Percentiles rank a stretch among this genome's conserved stretches.
These are phyloP conservation scores for Erpobdella octoculata DNA, from an alignment of 2,888 invertebrate species.

Conservation along the genomic window DNA sequence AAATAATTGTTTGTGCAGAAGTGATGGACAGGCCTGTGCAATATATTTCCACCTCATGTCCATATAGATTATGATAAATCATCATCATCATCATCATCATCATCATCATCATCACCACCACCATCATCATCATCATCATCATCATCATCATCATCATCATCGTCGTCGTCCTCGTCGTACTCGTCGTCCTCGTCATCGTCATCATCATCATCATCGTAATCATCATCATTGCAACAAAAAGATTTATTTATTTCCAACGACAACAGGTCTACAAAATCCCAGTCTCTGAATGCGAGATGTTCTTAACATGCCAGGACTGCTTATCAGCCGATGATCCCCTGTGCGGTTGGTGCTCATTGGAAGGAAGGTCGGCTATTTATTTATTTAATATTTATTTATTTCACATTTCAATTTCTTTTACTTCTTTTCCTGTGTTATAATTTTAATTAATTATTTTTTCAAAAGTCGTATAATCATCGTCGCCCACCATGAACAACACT, in stretches of 20 bases:
- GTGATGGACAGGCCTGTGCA: no score
- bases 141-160: conserved; percentile 1
- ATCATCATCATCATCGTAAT: no score
- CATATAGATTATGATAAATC: no score
- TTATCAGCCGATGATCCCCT: conserved; percentile 46
- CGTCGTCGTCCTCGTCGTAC: background rate
- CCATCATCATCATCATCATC: background rate
- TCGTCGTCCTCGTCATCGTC: no score
- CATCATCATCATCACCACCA: background rate
- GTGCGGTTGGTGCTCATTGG: conserved; percentile 51
- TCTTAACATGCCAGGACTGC: conserved; percentile 44
- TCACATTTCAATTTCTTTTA: no score
- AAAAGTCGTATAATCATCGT: no score
- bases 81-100: background rate
- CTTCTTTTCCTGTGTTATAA: no score
- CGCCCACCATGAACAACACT: background rate
- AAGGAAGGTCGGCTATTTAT: conserved; percentile 46
- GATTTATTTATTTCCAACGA: background rate
- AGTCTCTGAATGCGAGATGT: conserved; percentile 41
- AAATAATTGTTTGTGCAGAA: no score
- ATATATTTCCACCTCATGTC: no score
- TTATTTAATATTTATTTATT: no score
- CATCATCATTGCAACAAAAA: background rate
- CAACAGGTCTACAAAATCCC: conserved; percentile 22
- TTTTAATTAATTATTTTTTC: background rate